Base-by-base conservation (phyloP, 2,113 vertebrate genomes). In the Cisticola juncidis region DNA sequence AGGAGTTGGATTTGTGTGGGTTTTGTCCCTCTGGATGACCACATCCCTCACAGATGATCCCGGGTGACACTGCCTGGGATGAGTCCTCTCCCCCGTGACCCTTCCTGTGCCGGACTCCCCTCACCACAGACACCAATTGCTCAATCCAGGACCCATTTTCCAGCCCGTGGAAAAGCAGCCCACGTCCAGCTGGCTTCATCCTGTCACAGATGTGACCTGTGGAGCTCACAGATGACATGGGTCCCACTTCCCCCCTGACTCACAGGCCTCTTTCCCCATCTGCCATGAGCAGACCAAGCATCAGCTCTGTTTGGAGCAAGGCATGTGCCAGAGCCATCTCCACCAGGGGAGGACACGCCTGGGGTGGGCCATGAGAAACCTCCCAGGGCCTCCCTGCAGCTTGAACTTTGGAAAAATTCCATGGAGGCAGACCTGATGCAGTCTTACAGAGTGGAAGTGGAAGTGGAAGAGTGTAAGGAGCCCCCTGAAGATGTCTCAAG, bases 341-440 rank as follows among this genome's bases (percentile, higher is more conserved):
- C 71, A 44, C 3, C 71, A 42, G 26, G 62, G 19, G 17, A 50
- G 65, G 16, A 24, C 31, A 9, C 0, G 0, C 26, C 65, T 5
- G 3, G 57, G 14, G 40, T 70, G 51, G 42, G 47, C 54, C 3
- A 2, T 7, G 18, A 66, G 29, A 72, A 72, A 40, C 16, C 15
- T 40, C 35, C 40, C 2, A 5, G 86, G 60, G 36, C 21, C 14
- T 69, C 47, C 9, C 24, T 56, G 31, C 18, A 54, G 31, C 35
- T 56, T 29, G 16, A 17, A 26, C 16, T 58, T 31, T 22, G 36
- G 68, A 9, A 16, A 3, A 31, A 53, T 11, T 13, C 42, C 4
- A 0, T 14, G 29, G 40, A 35, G 14, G 17, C 69, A 74, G 29
- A 38, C 38, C 38, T 38, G 38, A 38, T 9, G 38, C 38, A 38